Evolutionary conservation across 2,888 invertebrate genomes (phyloP), one percentile per base, ranked within the genome.

Genomic region (Muscina levida): DNA sequence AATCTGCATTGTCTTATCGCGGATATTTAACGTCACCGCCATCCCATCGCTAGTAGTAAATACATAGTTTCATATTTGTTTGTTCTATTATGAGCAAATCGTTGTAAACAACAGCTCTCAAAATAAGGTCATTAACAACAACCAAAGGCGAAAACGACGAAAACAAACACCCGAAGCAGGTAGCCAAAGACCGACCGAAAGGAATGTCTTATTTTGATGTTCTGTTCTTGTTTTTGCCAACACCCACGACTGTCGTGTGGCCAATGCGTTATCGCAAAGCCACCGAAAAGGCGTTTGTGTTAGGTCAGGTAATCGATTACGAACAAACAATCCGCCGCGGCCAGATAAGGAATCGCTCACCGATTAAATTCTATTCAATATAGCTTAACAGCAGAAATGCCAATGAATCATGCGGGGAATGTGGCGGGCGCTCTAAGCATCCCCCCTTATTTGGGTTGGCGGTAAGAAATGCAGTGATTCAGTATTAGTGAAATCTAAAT

Each of bases 71-170:
- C n/a, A n/a, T 8, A 31, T 31, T 56, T 56, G 24, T 56, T 62
- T 53, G 53, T 53, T 62, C 42, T 42, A n/a, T n/a, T n/a, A 22
- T 53, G 22, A 62, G n/a, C 42, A 42, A 62, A 62, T 62, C 31
- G 10, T 17, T 3, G n/a, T 42, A 22, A 22, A 15, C 31, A 22
- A 39, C 19, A 62, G 22, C 39, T 1, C n/a, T n/a, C n/a, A 22
- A 19, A 62, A 62, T 62, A 62, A 62, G 62, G 62, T 62, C 62
- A 62, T 39, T 42, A 62, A 62, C 62, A 62, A 62, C 42, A 62
- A 10, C 44, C 44, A n/a, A 22, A 6, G 39, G 42, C 39, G 22
- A n/a, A 42, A 62, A 39, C 1, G n/a, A 59, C 59, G 11, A 62
- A 42, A 37, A 42, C 13, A 15, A 56, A 13, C 24, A 26, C 26